These are phyloP conservation scores for Theonella swinhoei DNA, from an alignment of 37 sponge, comb jelly and placozoan species.

Conservation along the genomic window DNA sequence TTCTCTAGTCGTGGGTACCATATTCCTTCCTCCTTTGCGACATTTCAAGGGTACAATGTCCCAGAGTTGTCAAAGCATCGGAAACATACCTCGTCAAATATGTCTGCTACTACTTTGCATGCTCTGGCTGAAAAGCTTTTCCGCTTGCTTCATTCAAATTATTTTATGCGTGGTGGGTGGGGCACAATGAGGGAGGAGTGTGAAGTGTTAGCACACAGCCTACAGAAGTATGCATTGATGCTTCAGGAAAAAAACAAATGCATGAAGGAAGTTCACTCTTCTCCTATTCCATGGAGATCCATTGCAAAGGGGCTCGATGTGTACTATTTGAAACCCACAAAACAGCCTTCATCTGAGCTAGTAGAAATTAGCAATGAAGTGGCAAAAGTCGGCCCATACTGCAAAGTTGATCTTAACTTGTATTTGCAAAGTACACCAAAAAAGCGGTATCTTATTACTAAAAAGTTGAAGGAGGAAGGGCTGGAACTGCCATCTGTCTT, in stretches of 20 bases:
- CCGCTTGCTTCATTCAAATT: background rate
- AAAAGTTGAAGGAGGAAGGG: conserved; percentile 2
- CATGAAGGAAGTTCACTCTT: conserved; percentile 13
- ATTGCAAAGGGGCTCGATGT: conserved; percentile 10
- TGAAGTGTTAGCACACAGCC: background rate
- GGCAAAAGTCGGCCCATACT: background rate
- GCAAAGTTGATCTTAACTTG: conserved; percentile 16
- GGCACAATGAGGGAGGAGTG: background rate
- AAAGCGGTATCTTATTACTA: background rate
- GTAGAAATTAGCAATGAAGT: background rate
- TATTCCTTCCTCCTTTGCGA: background rate
- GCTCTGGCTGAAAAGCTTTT: background rate
- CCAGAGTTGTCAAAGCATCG: conserved; percentile 32
- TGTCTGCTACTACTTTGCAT: background rate
- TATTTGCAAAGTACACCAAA: background rate
- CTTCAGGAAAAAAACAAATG: conserved; percentile 19
- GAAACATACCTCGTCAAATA: background rate
- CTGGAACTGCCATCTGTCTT: conserved; percentile 12
- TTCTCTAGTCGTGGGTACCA: background rate
- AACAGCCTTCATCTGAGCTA: background rate
- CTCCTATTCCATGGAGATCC: conserved; percentile 12
- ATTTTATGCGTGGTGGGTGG: background rate
- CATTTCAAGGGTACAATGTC: conserved; percentile 24
- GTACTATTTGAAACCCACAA: background rate
- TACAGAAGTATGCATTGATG: conserved; percentile 18